Evolutionary conservation across 2,113 vertebrate genomes (phyloP).

Genomic region (Chaenocephalus aceratus): DNA sequence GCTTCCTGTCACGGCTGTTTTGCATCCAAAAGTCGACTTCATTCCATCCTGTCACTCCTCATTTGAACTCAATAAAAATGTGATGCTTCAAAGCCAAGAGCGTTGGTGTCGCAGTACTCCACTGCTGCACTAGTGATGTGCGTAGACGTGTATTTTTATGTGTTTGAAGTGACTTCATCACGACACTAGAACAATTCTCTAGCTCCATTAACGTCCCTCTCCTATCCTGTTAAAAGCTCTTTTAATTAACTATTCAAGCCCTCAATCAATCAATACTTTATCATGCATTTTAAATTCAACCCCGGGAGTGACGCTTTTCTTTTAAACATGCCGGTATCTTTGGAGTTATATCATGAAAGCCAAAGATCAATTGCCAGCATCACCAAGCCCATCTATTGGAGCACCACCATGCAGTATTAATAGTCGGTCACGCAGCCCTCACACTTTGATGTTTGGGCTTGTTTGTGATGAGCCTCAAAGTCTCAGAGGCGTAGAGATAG

Average conservation of each 20-base stretch:
- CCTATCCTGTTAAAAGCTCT: neutral
- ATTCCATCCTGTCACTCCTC: constrained; percentile 34
- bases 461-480: constrained; percentile 28
- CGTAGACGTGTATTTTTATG: neutral
- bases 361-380: constrained; percentile 27
- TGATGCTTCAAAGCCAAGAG: constrained; percentile 47
- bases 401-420: constrained; percentile 17
- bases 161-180: constrained; percentile 50
- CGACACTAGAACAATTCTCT: constrained; percentile 26
- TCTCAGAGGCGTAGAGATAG: constrained; percentile 21
- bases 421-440: constrained; percentile 8
- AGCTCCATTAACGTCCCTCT: neutral
- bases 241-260: constrained; percentile 39
- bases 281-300: constrained; percentile 8
- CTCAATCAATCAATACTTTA: constrained; percentile 5
- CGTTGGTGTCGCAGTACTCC: neutral
- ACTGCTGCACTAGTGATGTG: constrained; percentile 31
- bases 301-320: constrained; percentile 9
- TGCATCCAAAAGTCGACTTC: constrained; percentile 11
- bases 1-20: constrained; percentile 9
- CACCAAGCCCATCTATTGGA: neutral
- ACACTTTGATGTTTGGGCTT: constrained; percentile 47
- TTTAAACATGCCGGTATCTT: constrained; percentile 18
- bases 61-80: constrained; percentile 38
- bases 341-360: constrained; percentile 35